A percentile compares a stretch with the other conserved stretches of the same genome.
These are phyloP conservation scores for Petromus typicus DNA, from an alignment of 2,113 vertebrate genomes.

Conservation along the genomic window DNA sequence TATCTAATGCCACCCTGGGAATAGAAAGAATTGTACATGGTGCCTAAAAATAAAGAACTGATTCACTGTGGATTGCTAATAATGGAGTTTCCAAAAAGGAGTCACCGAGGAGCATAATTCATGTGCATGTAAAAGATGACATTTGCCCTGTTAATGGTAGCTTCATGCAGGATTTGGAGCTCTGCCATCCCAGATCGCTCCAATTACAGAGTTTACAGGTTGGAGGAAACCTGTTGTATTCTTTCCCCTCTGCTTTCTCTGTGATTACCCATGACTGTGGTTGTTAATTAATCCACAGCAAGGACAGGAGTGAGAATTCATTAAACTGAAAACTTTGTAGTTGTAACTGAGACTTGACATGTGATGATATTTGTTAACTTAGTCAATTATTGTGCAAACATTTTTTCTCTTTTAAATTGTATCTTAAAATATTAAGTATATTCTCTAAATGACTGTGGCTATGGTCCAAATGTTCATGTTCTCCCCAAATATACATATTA, in stretches of 20 bases:
- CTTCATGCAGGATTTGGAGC: conserved; percentile 68
- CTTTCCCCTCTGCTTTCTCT: not conserved
- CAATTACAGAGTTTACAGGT: conserved; percentile 69
- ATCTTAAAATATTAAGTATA: not conserved
- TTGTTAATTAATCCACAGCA: conserved; percentile 54
- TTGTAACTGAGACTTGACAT: conserved; percentile 6
- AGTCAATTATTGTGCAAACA: not conserved
- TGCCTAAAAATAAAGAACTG: conserved; percentile 59
- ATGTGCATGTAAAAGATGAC: not conserved
- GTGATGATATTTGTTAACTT: conserved; percentile 35
- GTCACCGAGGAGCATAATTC: not conserved
- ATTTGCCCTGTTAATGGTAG: conserved; percentile 13
- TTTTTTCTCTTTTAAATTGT: conserved; percentile 31
- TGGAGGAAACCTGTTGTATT: not conserved
- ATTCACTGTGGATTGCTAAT: conserved; percentile 60
- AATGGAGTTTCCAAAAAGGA: conserved; percentile 29
- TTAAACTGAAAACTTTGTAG: not conserved
- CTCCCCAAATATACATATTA: not conserved
- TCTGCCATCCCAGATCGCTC: conserved; percentile 70
- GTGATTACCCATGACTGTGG: not conserved
- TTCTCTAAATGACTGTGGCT: conserved; percentile 33
- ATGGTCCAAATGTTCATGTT: not conserved
- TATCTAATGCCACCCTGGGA: conserved; percentile 15
- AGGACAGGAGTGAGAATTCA: not conserved
- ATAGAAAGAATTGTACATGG: conserved; percentile 2